Evolutionary conservation across 1,140 invertebrate genomes (phyloP).

Genomic region (Plectrocnemia conspersa): DNA sequence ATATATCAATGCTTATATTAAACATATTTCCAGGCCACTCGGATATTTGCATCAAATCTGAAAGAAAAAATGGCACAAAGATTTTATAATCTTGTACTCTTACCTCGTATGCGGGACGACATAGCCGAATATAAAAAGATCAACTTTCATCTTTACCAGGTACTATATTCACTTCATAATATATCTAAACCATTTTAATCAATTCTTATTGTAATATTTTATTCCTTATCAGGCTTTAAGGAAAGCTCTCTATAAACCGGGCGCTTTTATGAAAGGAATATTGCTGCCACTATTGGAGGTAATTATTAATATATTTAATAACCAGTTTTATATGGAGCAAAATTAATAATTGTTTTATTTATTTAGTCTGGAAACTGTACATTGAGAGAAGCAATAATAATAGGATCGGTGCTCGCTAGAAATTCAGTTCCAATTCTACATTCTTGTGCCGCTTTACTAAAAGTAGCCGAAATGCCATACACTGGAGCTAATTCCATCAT

Average conservation of each 20-base stretch:
- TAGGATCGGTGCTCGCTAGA: conserved; percentile 86
- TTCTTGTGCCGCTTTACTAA: conserved; percentile 89
- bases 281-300: conserved; percentile 85
- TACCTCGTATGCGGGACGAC: conserved; percentile 93
- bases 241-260: conserved; percentile 94
- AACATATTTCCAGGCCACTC: conserved; percentile 64
- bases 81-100: conserved; percentile 90
- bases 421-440: conserved; percentile 96
- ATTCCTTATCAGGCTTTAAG: conserved; percentile 64
- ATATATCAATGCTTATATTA: not conserved
- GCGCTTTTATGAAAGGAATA: conserved; percentile 98
- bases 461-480: conserved; percentile 97
- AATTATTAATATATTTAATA: conserved; percentile 35
- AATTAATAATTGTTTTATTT: conserved; percentile 2
- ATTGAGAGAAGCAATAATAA: conserved; percentile 89
- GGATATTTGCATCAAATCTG: conserved; percentile 94
- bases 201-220: not conserved
- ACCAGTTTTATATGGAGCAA: too few relatives aligned
- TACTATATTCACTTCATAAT: conserved; percentile 4
- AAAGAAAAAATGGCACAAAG: conserved; percentile 95
- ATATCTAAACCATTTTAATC: not conserved
- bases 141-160: conserved; percentile 91
- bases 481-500: conserved; percentile 97
- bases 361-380: conserved; percentile 85
- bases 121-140: conserved; percentile 91